Evolutionary conservation across 2,888 invertebrate genomes (phyloP), one percentile per base, ranked within the genome.

Genomic region (Napeogenes sylphis): DNA sequence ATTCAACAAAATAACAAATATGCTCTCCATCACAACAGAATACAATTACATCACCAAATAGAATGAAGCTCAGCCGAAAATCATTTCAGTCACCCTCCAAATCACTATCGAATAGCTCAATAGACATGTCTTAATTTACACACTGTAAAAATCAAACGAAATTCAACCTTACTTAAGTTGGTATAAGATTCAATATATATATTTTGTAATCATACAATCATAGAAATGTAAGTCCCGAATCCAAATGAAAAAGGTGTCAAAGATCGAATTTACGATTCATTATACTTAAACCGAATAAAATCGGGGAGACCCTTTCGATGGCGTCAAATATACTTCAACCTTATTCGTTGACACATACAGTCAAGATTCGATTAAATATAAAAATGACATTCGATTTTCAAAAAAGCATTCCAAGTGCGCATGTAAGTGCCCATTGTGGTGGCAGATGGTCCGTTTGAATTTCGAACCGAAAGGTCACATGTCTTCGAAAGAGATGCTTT

Each of bases 201-300:
- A 46, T 55, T 30, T 32, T 51, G 4, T 5, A 58, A 51, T 56
- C 56, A 75, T 74, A 82, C 82, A 85, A 82, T 84, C 80, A 83
- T 80, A 84, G 83, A 87, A 87, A 86, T 84, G 75, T 73, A 78
- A 76, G 76, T 51, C 51, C 30, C 51, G 83, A 82, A 82, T 81
- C 83, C 82, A 87, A 90, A 89, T 88, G 87, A 87, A 88, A 90
- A 88, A 90, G 90, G 90, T 90, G 90, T 89, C 89, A 90, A 89
- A 90, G 90, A 90, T 90, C 89, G 87, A 89, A 90, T 90, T 90
- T 90, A 89, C 90, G 87, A 89, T 87, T 90, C 90, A 90, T 90
- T 90, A 90, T 89, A 85, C 85, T 84, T 89, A 90, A 90, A 90
- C 90, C 89, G 76, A 73, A 82, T 81, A 79, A 83, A 85, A 84